Base-by-base conservation (phyloP, 2,113 vertebrate genomes). In the Macheiramphus alcinus region DNA sequence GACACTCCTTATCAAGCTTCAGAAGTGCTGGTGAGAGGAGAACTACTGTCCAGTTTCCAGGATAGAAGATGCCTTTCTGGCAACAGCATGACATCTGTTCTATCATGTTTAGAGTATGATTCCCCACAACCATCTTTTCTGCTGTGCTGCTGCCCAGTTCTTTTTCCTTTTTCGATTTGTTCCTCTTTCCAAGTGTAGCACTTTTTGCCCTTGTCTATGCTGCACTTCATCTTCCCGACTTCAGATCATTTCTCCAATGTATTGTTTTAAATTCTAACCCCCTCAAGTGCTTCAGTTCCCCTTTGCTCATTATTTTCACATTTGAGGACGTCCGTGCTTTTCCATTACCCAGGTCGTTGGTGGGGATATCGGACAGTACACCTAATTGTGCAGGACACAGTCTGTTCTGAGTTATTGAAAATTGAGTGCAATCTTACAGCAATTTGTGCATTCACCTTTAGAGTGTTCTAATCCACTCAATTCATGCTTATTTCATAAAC, bases 151-250 rank as follows among this genome's bases (percentile, higher is more conserved):
- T 84, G 16, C 23, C 34, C 32, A 21, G 42, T 55, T 80, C 26
- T 38, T 91, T 88, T 59, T 79, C 32, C 7, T 52, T 81, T 81
- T 83, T 45, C 0, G 0, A 36, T 87, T 73, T 78, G 21, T 81
- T 65, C 38, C 45, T 61, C 52, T 68, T 89, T 63, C 58, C n/a
- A 84, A 55, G 16, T 71, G 13, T 34, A 80, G 11, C 27, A 40
- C 13, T 65, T 95, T 42, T 38, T 81, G 11, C 6, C 14, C 12
- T 87, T 78, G 5, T 25, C 53, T 85, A 8, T 58, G 40, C 22
- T 56, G 42, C 0, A 0, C 26, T 88, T 38, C 36, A 25, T 43
- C 55, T 88, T 82, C 36, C 18, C 0, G 0, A 76, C 62, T 85
- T 90, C 56, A 75, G 20, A 32, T 62, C 27, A 62, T 40, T 85